Percentiles rank a stretch among this genome's conserved stretches.
Conservation (phyloP, 2,888 invertebrate species). For the Dilophus febrilis region DNA sequence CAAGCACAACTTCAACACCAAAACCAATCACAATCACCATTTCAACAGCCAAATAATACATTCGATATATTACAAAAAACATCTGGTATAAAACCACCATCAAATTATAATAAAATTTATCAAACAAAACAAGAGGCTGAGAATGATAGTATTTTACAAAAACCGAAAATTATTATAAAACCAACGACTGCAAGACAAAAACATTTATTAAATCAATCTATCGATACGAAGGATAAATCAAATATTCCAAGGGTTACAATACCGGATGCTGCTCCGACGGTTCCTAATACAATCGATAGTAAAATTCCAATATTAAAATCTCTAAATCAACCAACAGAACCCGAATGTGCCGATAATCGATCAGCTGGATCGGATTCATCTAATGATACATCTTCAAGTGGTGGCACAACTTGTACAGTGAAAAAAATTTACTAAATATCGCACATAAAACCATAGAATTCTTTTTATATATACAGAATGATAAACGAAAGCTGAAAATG, state of each 20-base stretch:
- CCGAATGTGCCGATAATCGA: slow-evolving; percentile 12
- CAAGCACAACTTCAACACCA: background rate
- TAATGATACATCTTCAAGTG: slow-evolving; percentile 17
- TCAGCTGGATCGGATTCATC: slow-evolving; percentile 13
- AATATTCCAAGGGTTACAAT: slow-evolving; percentile 9
- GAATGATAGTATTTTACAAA: slow-evolving; percentile 1
- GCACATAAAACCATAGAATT: too few species aligned
- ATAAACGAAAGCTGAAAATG: too few species aligned
- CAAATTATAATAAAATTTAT: slow-evolving; percentile 1
- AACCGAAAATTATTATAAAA: slow-evolving; percentile 10
- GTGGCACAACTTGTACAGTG: slow-evolving; percentile 13
- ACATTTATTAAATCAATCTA: background rate
- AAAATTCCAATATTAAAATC: slow-evolving; percentile 6
- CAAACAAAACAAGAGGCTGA: background rate
- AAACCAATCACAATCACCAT: background rate
- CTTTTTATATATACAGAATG: too few species aligned
- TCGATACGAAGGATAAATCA: background rate
- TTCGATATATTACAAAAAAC: slow-evolving; percentile 4
- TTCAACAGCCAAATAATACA: background rate
- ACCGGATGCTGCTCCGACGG: slow-evolving; percentile 6
- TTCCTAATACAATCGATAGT: slow-evolving; percentile 3
- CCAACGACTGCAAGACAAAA: slow-evolving; percentile 3
- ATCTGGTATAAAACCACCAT: slow-evolving; percentile 11
- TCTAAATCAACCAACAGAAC: slow-evolving; percentile 11
- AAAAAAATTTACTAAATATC: background rate